A percentile compares a stretch with the other conserved stretches of the same genome.
These are phyloP conservation scores for Pocillopora damicornis DNA, from an alignment of 64 coral and sea anemone species.

Conservation along the genomic window DNA sequence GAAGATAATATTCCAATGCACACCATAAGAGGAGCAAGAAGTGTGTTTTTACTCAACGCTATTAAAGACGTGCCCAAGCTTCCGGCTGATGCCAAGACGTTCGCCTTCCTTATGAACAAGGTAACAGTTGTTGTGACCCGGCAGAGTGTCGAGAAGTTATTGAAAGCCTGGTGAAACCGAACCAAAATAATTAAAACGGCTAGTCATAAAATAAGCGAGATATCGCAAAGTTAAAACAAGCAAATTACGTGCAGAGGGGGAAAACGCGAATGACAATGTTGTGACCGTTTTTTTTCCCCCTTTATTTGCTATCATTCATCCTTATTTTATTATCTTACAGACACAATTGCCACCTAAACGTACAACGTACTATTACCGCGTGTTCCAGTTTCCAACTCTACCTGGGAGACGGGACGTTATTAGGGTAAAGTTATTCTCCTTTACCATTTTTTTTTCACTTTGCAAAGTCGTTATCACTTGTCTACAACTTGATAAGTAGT, in stretches of 20 bases:
- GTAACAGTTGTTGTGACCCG: neutral
- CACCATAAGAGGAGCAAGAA: constrained; percentile 2
- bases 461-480: too few species aligned
- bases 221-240: too few species aligned
- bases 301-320: neutral
- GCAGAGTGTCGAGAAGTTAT: neutral
- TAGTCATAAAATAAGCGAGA: too few species aligned
- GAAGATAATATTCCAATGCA: constrained; percentile 1
- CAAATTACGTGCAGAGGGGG: too few species aligned
- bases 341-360: neutral
- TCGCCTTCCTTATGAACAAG: constrained; percentile 1
- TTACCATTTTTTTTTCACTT: neutral
- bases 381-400: neutral
- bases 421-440: neutral
- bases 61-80: neutral
- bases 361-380: neutral
- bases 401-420: neutral
- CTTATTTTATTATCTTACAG: neutral
- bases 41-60: neutral
- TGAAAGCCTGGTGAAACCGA: neutral
- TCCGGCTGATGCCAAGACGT: constrained; percentile 8
- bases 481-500: too few species aligned
- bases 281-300: neutral
- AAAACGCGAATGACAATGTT: too few species aligned
- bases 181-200: too few species aligned